Conservation (phyloP, 2,797 vertebrate genomes). For the Glyptemys insculpta region DNA sequence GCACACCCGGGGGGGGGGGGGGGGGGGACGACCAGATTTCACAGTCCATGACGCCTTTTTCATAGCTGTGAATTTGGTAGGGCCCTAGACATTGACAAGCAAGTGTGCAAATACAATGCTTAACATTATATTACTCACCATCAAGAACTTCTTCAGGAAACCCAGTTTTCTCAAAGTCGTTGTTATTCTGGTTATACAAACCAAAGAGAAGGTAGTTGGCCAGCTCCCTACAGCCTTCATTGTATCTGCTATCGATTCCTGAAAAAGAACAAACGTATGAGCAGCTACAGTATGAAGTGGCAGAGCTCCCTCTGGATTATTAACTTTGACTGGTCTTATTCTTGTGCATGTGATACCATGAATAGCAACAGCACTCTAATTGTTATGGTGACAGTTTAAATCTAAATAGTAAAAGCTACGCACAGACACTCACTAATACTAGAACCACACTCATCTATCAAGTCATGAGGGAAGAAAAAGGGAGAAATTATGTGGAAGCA, state of each 20-base stretch:
- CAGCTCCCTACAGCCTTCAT: conserved; percentile 94
- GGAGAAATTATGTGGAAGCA: not conserved
- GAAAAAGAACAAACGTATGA: conserved; percentile 42
- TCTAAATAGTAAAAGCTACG: not conserved
- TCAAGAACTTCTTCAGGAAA: conserved; percentile 96
- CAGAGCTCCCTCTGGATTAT: not conserved
- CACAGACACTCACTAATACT: not conserved
- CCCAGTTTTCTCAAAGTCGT: conserved; percentile 88
- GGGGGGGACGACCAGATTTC: too few species aligned
- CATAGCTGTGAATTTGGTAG: too few species aligned
- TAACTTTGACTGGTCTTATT: not conserved
- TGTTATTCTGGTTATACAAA: conserved; percentile 88
- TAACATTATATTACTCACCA: conserved; percentile 82
- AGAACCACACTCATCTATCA: not conserved
- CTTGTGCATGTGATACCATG: not conserved
- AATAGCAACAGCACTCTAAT: not conserved
- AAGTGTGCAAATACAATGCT: too few species aligned
- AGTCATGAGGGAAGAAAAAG: not conserved
- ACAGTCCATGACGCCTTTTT: too few species aligned
- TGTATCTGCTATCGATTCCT: conserved; percentile 98
- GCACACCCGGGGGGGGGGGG: too few species aligned
- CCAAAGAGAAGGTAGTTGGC: conserved; percentile 95
- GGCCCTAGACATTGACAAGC: not conserved
- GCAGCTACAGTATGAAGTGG: not conserved
- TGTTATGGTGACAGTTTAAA: not conserved